Base-by-base conservation (phyloP, 2,113 vertebrate species). In the Tapirus terrestris region DNA sequence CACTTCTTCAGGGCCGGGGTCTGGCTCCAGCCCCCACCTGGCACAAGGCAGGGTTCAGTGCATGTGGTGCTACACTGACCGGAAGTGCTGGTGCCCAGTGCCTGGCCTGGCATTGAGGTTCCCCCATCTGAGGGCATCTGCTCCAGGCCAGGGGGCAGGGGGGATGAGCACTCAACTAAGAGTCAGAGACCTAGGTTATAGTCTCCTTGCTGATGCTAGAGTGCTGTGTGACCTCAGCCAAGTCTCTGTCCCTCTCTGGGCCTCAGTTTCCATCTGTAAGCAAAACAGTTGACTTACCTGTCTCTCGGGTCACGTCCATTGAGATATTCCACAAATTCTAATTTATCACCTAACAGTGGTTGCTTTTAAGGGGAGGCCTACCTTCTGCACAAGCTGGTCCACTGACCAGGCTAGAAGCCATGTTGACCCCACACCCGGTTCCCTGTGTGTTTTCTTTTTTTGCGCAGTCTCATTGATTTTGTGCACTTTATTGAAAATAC, bases 91-190 rank as follows among this genome's bases (percentile, higher is more conserved):
- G 48, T 53, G 29, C 75, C 73, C 13, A 2, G 51, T 43, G 67
- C 51, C 80, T 5, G 31, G 48, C 17, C 48, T 6, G 11, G 51
- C 6, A 25, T 11, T 0, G 0, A 4, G 14, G 27, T 27, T 36
- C 33, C 72, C 29, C 16, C 1, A 1, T 16, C 29, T 12, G 8
- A 21, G 18, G 56, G 21, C 9, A 8, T 43, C 48, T 63, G 33
- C 33, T 27, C 23, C 27, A 10, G 77, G 65, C 43, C 33, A 0
- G 18, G 36, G 2, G 2, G 16, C 31, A 56, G 33, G 16, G 43
- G 56, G 36, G 29, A 23, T 12, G 36, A 51, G 36, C 56, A 27
- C 67, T 29, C 65, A 84, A 53, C 70, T 61, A 3, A 81, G n/a
- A 72, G 58, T 67, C 65, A 43, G 77, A 89, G 45, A 48, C 63